Base-by-base conservation (phyloP, 2,888 invertebrate species). In the Dryococelus australis region DNA sequence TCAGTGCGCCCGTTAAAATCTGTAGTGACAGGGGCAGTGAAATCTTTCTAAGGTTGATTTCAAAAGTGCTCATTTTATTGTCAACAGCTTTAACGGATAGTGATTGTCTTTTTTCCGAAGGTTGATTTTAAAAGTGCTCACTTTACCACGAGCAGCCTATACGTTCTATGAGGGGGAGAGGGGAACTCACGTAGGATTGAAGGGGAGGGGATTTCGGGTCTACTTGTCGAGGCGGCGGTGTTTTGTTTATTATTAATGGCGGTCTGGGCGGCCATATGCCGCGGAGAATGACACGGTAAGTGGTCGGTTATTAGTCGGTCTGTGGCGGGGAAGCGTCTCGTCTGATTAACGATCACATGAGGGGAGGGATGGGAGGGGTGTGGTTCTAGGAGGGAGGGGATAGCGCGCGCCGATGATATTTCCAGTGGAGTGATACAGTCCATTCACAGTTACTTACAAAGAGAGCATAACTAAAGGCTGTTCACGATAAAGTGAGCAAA, bases 211-310 rank as follows among this genome's bases (percentile, higher is more conserved):
- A 65, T 16, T 16, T 20, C 65, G 65, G 65, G 65, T 20, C 24
- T 13, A 24, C 65, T 24, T 65, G 65, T 24, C 65, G 65, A 16
- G 65, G 65, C 20, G 65, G 65, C 24, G 20, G 65, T 65, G 65
- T 65, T 65, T 65, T 65, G 65, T 65, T 65, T 65, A 65, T 65
- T 65, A 65, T 65, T 65, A 65, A 65, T 65, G 65, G 65, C 20
- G 65, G 65, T 65, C 65, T 65, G 65, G 65, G 65, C 65, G 65
- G 65, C 65, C 65, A 65, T 65, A 65, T 65, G 65, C 65, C 65
- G 65, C 65, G 65, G 13, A 65, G 65, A 65, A 65, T 65, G 65
- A 65, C 65, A 65, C 65, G 65, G 65, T 65, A 65, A 65, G 65
- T 65, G 65, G 65, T 16, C 65, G 65, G 65, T 65, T 65, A 65